Evolutionary conservation across 2,113 vertebrate species (phyloP).

Genomic region (Gnathonemus echidnorhynchus): DNA sequence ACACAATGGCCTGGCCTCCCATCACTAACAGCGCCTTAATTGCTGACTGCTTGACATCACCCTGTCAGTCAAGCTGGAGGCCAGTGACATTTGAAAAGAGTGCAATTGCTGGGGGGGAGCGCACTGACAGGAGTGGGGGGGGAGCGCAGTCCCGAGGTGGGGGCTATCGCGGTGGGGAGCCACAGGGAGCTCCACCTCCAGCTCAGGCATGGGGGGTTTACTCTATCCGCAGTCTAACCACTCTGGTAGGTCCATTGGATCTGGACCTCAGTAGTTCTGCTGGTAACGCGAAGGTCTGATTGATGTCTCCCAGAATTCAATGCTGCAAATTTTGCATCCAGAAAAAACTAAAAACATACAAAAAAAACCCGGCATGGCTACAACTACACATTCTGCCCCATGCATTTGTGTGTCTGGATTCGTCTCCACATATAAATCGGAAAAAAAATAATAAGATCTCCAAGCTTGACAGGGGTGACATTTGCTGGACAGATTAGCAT

Average conservation of each 20-base stretch:
- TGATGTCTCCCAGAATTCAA: neutral
- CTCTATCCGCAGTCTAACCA: neutral
- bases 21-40: constrained; percentile 53
- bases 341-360: neutral
- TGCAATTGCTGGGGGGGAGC: constrained; percentile 64
- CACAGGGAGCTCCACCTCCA: neutral
- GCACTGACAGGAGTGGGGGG: constrained; percentile 44
- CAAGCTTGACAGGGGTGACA: neutral
- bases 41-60: constrained; percentile 66
- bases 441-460: neutral
- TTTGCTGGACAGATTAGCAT: neutral
- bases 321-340: neutral
- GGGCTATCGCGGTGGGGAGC: constrained; percentile 55
- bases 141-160: constrained; percentile 38
- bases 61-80: constrained; percentile 49
- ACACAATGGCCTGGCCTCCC: constrained; percentile 59
- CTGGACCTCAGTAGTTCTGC: neutral
- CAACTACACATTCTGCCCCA: neutral
- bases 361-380: neutral
- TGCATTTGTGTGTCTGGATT: neutral
- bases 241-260: neutral
- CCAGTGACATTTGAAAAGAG: constrained; percentile 68
- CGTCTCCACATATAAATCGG: neutral
- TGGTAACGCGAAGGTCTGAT: neutral
- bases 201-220: neutral